Conservation (phyloP, 1,140 invertebrate species). For the Drosophila busckii region DNA sequence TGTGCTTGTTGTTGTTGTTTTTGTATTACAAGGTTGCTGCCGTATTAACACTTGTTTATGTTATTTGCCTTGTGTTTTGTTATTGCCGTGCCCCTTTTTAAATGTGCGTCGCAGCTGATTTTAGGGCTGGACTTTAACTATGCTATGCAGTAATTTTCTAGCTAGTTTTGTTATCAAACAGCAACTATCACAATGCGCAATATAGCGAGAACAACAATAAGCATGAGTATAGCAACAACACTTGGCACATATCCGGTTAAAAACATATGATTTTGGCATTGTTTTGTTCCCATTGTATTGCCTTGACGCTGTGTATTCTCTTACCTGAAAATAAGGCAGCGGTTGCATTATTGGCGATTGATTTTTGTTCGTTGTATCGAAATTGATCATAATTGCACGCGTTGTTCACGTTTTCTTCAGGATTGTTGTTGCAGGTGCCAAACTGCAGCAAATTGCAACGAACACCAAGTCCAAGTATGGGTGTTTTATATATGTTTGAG, state of each 20-base stretch:
- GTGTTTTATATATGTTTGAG: background rate
- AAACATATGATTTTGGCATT: slow-evolving; percentile 14
- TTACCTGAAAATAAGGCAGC: slow-evolving; percentile 42
- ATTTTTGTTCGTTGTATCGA: slow-evolving; percentile 39
- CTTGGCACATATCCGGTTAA: no score
- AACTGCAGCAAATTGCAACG: slow-evolving; percentile 26
- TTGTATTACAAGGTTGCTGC: slow-evolving; percentile 1
- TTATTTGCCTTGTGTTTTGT: slow-evolving; percentile 1
- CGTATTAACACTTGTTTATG: slow-evolving; percentile 1
- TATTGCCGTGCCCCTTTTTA: slow-evolving; percentile 41
- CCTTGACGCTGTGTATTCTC: slow-evolving; percentile 10
- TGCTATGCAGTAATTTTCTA: slow-evolving; percentile 10
- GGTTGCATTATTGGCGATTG: slow-evolving; percentile 53
- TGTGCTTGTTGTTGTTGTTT: slow-evolving; percentile 10
- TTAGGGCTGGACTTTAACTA: slow-evolving; percentile 18
- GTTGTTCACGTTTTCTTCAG: background rate
- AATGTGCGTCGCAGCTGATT: slow-evolving; percentile 44
- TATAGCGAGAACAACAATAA: no score
- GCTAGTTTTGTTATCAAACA: no score
- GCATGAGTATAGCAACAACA: no score
- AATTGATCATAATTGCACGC: slow-evolving; percentile 32
- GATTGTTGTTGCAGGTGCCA: slow-evolving; percentile 27
- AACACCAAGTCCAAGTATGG: slow-evolving; percentile 4
- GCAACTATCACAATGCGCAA: no score
- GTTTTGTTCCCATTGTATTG: slow-evolving; percentile 1